phyloP scores from a whole-genome alignment of 1,140 invertebrate species.

The Drosophila kikkawai region DNA sequence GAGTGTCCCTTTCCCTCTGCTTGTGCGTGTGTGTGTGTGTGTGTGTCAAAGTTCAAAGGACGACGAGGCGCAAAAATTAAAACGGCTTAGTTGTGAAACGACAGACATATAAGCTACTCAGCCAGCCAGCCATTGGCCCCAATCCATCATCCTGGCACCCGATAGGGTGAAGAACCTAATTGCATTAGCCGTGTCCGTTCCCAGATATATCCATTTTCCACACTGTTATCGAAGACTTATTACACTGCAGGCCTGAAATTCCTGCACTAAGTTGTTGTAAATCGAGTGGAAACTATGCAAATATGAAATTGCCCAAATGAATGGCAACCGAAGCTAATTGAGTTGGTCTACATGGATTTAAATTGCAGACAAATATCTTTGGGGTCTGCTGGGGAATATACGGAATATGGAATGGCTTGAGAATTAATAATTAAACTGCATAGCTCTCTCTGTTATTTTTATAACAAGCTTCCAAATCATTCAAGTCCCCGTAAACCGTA shows the following conservation, averaged over 20 bases:
- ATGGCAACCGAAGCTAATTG: conserved; percentile 36
- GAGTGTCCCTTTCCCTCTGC: conserved; percentile 1
- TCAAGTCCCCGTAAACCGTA: conserved; percentile 4
- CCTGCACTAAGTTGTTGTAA: conserved; percentile 7
- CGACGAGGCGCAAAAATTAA: conserved; percentile 61
- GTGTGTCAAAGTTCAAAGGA: conserved; percentile 69
- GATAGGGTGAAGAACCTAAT: conserved; percentile 29
- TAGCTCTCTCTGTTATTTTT: background rate
- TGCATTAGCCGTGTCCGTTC: conserved; percentile 21
- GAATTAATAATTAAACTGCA: conserved; percentile 24
- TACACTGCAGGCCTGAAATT: conserved; percentile 10
- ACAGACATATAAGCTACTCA: conserved; percentile 13
- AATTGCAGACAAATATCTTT: conserved; percentile 23
- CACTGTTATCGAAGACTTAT: conserved; percentile 51
- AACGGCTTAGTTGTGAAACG: conserved; percentile 52
- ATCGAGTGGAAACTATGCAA: conserved; percentile 26
- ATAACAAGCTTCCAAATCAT: background rate
- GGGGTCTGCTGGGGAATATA: conserved; percentile 2
- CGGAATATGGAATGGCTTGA: conserved; percentile 1
- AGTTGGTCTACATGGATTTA: conserved; percentile 21
- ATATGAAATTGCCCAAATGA: conserved; percentile 30
- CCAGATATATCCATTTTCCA: conserved; percentile 31
- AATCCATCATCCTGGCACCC: conserved; percentile 35
- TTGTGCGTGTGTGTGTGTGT: conserved; percentile 16
- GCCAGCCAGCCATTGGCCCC: conserved; percentile 3